Percentiles rank a stretch among this genome's conserved stretches.
phyloP scores from a whole-genome alignment of 2,113 vertebrate species.

The Pluvialis apricaria region DNA sequence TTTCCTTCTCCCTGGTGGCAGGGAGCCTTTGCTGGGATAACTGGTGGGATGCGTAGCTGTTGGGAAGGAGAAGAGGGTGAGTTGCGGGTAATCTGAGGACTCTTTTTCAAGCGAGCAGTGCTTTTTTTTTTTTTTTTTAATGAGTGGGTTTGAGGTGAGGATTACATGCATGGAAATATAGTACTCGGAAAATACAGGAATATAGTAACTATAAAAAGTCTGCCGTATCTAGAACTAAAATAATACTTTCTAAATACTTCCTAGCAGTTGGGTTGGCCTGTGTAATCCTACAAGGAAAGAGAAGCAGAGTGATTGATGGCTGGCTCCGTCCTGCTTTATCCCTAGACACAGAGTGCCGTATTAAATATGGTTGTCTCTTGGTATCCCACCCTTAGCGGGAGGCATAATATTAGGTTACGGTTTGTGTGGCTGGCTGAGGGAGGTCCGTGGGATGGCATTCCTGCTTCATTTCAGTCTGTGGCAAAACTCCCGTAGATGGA shows the following conservation, averaged over 20 bases:
- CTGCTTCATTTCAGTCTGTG: background rate
- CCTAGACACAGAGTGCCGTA: background rate
- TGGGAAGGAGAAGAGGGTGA: background rate
- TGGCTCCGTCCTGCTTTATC: conserved; percentile 19
- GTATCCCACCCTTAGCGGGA: background rate
- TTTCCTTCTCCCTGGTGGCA: background rate
- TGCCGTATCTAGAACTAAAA: background rate
- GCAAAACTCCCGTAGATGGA: background rate
- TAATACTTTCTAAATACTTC: conserved; percentile 26
- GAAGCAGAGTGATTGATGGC: conserved; percentile 5
- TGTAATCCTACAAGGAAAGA: conserved; percentile 7
- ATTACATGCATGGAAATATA: background rate
- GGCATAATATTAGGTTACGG: background rate
- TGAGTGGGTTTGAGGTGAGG: conserved; percentile 5
- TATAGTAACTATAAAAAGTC: conserved; percentile 1
- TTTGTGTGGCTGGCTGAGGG: background rate
- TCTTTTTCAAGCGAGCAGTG: background rate
- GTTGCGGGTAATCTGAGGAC: background rate
- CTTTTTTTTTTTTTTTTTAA: background rate
- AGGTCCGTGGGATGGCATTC: background rate
- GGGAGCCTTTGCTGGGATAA: background rate
- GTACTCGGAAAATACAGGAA: background rate
- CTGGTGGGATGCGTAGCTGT: background rate
- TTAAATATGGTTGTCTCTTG: conserved; percentile 5
- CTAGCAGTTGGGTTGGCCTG: background rate